Conservation (phyloP, 2,113 vertebrate genomes). For the Thalassarche chlororhynchos region DNA sequence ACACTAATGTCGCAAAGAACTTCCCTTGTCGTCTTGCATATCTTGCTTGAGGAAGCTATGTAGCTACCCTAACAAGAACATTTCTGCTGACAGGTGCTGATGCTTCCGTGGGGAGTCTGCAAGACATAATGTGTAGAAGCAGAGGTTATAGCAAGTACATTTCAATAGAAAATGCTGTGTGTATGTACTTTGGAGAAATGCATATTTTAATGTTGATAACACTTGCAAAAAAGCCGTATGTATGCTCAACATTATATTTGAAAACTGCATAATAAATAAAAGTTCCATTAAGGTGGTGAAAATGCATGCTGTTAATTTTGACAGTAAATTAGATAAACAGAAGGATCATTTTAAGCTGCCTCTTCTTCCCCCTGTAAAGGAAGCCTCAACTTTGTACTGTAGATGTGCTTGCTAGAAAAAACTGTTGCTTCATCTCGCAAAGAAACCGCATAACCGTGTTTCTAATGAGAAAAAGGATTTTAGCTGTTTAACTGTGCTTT, state of each 20-base stretch:
- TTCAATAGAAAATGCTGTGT: not conserved
- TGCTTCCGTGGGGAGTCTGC: not conserved
- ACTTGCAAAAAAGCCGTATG: fast-evolving
- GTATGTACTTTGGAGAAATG: not conserved
- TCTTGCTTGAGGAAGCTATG: not conserved
- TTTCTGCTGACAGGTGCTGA: not conserved
- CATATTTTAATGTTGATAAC: not conserved
- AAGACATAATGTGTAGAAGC: not conserved
- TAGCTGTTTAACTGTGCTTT: not conserved
- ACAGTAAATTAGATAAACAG: not conserved
- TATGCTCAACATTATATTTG: not conserved
- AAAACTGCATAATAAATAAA: not conserved
- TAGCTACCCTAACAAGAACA: not conserved
- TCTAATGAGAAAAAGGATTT: no score
- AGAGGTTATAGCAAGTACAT: not conserved
- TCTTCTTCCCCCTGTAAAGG: not conserved
- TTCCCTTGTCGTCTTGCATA: fast-evolving
- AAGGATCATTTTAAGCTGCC: not conserved
- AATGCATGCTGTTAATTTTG: not conserved
- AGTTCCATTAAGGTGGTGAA: not conserved
- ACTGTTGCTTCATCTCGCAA: no score
- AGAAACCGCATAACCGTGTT: no score
- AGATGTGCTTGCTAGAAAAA: no score
- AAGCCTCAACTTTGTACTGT: not conserved
- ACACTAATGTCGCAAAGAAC: fast-evolving